These are phyloP conservation scores for Microtus pennsylvanicus DNA, from an alignment of 2,113 vertebrate species.

Conservation along the genomic window DNA sequence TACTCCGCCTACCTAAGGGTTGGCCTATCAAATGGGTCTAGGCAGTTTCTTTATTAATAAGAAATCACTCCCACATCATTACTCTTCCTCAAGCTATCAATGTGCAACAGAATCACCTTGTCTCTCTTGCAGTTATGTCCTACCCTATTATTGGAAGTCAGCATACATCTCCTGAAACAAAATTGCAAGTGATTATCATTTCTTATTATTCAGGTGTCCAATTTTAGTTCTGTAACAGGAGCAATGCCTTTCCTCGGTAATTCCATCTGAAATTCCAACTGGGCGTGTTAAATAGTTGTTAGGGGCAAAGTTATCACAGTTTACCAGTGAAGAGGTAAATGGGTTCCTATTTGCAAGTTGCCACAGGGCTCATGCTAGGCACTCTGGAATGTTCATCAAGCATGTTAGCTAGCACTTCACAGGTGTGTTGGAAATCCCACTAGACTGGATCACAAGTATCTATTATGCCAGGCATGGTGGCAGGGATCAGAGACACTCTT, in stretches of 20 bases:
- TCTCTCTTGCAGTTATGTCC: not conserved
- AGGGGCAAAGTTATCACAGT: not conserved
- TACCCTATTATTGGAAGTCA: not conserved
- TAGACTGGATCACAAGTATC: not conserved
- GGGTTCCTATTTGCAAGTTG: not conserved
- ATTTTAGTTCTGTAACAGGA: slow-evolving; percentile 27
- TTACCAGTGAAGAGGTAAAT: not conserved
- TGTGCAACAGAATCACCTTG: not conserved
- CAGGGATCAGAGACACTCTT: not conserved
- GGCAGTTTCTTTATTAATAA: no score
- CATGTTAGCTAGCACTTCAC: not conserved
- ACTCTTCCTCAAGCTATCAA: not conserved
- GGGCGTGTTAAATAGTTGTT: slow-evolving; percentile 13
- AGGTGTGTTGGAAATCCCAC: not conserved
- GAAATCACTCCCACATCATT: no score
- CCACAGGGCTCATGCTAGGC: not conserved
- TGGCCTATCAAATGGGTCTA: no score
- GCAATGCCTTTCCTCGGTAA: slow-evolving; percentile 48
- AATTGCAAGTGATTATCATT: slow-evolving; percentile 34
- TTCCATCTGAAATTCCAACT: slow-evolving; percentile 46
- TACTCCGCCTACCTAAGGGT: no score
- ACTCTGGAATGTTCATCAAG: not conserved
- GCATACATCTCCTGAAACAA: slow-evolving; percentile 26
- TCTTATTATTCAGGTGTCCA: not conserved
- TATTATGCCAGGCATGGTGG: not conserved